These are phyloP conservation scores for Anthopleura xanthogrammica DNA, from an alignment of 92 coral and sea anemone genomes.

Conservation along the genomic window DNA sequence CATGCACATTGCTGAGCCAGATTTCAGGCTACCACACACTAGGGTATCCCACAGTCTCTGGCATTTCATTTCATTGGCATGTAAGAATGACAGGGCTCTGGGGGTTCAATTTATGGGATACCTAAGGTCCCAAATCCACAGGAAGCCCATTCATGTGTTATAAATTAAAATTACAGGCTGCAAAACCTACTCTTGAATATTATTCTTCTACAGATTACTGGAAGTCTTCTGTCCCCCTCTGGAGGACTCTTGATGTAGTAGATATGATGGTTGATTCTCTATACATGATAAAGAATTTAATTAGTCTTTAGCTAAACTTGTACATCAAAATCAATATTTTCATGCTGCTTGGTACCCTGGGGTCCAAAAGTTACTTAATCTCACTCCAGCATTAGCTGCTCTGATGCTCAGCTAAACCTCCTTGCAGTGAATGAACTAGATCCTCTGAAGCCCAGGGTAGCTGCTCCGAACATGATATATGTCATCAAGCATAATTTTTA, in stretches of 20 bases:
- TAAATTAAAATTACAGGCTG: not conserved
- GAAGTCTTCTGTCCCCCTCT: constrained; percentile 51
- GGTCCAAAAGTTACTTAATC: not conserved
- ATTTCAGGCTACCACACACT: no score
- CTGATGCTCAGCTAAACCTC: no score
- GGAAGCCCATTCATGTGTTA: not conserved
- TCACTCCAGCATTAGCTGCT: no score
- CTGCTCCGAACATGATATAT: no score
- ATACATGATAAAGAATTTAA: not conserved
- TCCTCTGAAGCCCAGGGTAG: no score
- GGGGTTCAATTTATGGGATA: not conserved
- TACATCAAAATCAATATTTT: not conserved
- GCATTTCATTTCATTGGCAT: no score
- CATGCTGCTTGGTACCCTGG: not conserved
- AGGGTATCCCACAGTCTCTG: no score
- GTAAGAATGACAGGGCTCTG: no score
- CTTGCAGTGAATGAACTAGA: no score
- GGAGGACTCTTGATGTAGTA: constrained; percentile 83
- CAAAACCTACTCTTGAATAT: constrained; percentile 27
- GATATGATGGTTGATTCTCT: constrained; percentile 75
- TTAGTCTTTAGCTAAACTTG: not conserved
- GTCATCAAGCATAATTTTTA: no score
- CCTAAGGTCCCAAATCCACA: not conserved
- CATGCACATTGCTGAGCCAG: no score
- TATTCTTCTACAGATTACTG: constrained; percentile 76